Evolutionary conservation across 35 echinoderm and acorn worm genomes (phyloP), one percentile per base, ranked within the genome.

Genomic region (Ophiothrix spiculata): DNA sequence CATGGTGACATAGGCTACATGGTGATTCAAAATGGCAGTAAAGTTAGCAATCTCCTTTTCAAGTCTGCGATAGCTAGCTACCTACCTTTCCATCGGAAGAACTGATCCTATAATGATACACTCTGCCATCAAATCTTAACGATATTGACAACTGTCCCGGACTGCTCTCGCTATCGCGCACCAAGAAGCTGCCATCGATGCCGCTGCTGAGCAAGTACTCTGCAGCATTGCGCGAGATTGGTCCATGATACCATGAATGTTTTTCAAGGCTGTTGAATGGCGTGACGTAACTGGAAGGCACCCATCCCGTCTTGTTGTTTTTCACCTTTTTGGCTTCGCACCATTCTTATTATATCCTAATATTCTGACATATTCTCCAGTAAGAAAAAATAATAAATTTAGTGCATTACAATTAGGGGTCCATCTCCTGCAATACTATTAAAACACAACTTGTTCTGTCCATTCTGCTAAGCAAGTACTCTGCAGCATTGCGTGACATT

Each of bases 141-240:
- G 96, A 99, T 88, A 99, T 94, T 25, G 92, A 94, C 23, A 94
- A 86, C 63, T 99, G 96, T 28, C 91, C 95, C 21, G 96, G 86
- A 74, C 96, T 99, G 75, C 92, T 94, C 64, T 99, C 96, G 39
- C 96, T 99, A 75, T 99, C 96, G 2, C 96, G 86, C 31, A 99
- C 96, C 33, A 99, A 86, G 86, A 99, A 99, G 89, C 96, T 99
- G 45, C 96, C 96, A 39, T 99, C 96, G 23, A 99, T 99, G 33
- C 96, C 96, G 39, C 96, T 99, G 54, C 92, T 99, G 38, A 99
- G 92, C 25, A 99, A 86, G 56, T 99, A 99, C 75, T 99, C 96
- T 0, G 96, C 96, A 0, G 92, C 90, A 36, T 94, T 99, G 37
- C 96, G 89, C 2, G 96, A 90, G 77, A 99, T 99, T n/a, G 81